Conservation (phyloP, 2,888 invertebrate genomes). For the Drosophila meridionalis region DNA sequence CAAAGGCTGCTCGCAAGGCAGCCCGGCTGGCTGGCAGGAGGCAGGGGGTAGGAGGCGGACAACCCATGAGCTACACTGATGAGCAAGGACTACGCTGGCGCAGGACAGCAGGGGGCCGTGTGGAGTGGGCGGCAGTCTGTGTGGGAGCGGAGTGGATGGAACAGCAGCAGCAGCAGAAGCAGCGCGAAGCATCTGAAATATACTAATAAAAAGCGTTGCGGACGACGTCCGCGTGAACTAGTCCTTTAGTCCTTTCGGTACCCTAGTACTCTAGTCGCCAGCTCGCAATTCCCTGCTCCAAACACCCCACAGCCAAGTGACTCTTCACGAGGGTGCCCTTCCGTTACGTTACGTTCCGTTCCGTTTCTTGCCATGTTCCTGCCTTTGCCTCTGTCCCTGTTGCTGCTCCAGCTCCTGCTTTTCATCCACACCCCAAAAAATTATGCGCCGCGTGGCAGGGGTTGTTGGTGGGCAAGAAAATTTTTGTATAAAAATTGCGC, state of each 20-base stretch:
- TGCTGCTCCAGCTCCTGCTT: constrained; percentile 12
- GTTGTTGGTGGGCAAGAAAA: constrained; percentile 61
- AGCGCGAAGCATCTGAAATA: constrained; percentile 59
- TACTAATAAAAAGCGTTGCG: constrained; percentile 68
- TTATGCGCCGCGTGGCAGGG: constrained; percentile 42
- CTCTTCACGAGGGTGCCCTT: constrained; percentile 41
- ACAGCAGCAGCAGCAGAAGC: constrained; percentile 15
- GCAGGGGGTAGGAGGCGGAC: constrained; percentile 11
- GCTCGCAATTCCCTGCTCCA: not conserved
- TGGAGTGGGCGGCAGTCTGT: not conserved
- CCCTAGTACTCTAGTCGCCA: constrained; percentile 34
- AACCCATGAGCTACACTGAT: constrained; percentile 59
- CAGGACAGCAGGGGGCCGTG: constrained; percentile 13
- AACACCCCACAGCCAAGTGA: constrained; percentile 58
- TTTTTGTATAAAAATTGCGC: constrained; percentile 81
- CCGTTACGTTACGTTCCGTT: constrained; percentile 9
- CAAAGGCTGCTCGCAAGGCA: constrained; percentile 47
- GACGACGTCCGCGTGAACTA: constrained; percentile 71
- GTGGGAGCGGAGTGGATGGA: constrained; percentile 10
- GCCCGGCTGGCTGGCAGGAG: constrained; percentile 9
- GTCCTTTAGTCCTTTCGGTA: constrained; percentile 60
- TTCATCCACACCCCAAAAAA: constrained; percentile 61
- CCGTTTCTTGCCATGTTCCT: constrained; percentile 13
- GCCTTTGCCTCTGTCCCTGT: not conserved
- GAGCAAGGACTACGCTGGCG: constrained; percentile 71